phyloP scores from a whole-genome alignment of 2,113 vertebrate genomes.

The Rhinoderma darwinii region DNA sequence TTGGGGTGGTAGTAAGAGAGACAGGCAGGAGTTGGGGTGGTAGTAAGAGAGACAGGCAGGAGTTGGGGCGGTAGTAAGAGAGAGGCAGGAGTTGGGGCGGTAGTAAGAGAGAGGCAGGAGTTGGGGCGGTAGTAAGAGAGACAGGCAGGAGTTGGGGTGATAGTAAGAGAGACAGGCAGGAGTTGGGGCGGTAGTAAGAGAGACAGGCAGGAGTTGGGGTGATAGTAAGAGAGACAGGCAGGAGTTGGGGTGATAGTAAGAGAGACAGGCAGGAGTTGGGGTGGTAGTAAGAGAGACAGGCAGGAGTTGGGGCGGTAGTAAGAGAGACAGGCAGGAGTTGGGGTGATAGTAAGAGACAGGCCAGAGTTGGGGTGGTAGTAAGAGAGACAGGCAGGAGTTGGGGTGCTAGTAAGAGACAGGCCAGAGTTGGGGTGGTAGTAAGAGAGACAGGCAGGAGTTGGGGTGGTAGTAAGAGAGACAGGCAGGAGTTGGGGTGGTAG shows the following conservation, averaged over 20 bases:
- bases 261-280: background rate
- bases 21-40: background rate
- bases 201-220: background rate
- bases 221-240: background rate
- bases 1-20: background rate
- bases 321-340: background rate
- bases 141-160: background rate
- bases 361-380: background rate
- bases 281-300: background rate
- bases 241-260: background rate
- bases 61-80: too few relatives aligned
- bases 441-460: background rate
- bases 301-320: background rate
- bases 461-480: background rate
- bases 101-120: background rate
- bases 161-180: background rate
- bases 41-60: background rate
- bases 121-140: background rate
- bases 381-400: background rate
- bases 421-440: background rate
- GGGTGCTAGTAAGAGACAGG: background rate
- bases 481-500: background rate
- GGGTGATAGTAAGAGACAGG: background rate
- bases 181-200: background rate
- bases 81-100: background rate